Evolutionary conservation across 2,888 invertebrate genomes (phyloP), one percentile per base, ranked within the genome.

Genomic region (Fragum whitleyi): DNA sequence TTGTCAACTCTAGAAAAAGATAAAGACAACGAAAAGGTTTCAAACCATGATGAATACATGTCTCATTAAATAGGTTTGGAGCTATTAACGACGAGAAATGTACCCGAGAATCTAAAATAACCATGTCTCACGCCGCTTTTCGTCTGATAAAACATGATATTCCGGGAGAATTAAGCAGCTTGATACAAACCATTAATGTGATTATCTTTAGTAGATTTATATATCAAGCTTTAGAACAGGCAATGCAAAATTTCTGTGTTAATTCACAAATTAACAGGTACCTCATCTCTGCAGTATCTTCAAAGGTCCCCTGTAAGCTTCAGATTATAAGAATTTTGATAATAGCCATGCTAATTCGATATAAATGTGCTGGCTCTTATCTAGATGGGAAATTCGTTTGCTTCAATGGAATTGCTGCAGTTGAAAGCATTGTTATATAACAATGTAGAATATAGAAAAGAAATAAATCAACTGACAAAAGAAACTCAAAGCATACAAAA

Each of bases 211-310:
- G 47, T 47, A 47, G 47, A 19, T 47, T 47, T 47, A 16, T 47
- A 47, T 5, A 47, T 5, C 47, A 47, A 16, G n/a, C 47, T 47
- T 14, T 47, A n/a, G n/a, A 9, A 47, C 47, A 3, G 47, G 47
- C 47, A 47, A 47, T 47, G 47, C 47, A 47, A n/a, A 5, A 19
- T 47, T 5, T 47, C 47, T 47, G 47, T 47, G 47, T 14, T 47
- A 47, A 47, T 47, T 47, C 47, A 47, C 47, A n/a, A 47, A 47
- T 47, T 47, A 47, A 47, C 47, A 47, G 47, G 47, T 47, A 47
- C 14, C 47, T 47, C 47, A 14, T 47, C 47, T n/a, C 47, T 47
- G 47, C 47, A 47, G 14, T 47, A 19, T 19, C 47, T 47, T 47
- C 47, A 47, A 47, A 47, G 47, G 47, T n/a, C 47, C 14, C n/a